Evolutionary conservation across 1,140 invertebrate genomes (phyloP), one percentile per base, ranked within the genome.

Genomic region (Cepaea nemoralis): DNA sequence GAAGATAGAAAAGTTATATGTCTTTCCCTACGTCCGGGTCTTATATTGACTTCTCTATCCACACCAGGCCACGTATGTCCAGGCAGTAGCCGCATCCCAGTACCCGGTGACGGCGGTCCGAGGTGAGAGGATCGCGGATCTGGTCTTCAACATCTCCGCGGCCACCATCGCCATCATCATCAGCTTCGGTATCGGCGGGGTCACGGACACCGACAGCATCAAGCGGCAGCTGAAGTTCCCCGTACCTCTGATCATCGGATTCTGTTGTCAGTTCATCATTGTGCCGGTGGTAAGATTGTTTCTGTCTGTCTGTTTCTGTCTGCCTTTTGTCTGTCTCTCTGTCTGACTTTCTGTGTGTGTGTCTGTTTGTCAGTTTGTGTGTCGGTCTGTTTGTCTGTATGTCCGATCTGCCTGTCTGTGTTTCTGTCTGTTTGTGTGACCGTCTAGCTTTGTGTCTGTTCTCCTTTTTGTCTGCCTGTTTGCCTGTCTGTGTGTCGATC

Each of bases 111-210:
- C 84, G 5, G 82, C 85, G 0, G 80, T 84, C 66, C 74, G 88
- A 35, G 87, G 83, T 33, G 85, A 85, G 74, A 86, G 89, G 82
- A 80, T 84, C 2, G 88, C 89, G 0, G 90, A 91, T 81, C 81
- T 89, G 78, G 88, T 87, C 35, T 91, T 91, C 84, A 86, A 91
- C 82, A 86, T 85, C 75, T 85, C 86, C 16, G 86, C 87, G 6
- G 87, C 88, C 14, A 87, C 88, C 22, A 85, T 91, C 37, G 89
- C 88, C 42, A 89, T 90, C 70, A 81, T 91, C n/a, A 90, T 89
- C 67, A 90, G 87, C 80, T 91, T 90, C 87, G 89, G 87, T 50
- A 87, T 90, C 37, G 90, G 90, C 75, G 90, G 88, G 83, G 85
- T 89, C 48, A 90, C 89, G 0, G 87, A 91, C 80, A 86, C 85